Evolutionary conservation across 1,140 invertebrate species (phyloP), one percentile per base, ranked within the genome.

Genomic region (Aleiodes sp.): DNA sequence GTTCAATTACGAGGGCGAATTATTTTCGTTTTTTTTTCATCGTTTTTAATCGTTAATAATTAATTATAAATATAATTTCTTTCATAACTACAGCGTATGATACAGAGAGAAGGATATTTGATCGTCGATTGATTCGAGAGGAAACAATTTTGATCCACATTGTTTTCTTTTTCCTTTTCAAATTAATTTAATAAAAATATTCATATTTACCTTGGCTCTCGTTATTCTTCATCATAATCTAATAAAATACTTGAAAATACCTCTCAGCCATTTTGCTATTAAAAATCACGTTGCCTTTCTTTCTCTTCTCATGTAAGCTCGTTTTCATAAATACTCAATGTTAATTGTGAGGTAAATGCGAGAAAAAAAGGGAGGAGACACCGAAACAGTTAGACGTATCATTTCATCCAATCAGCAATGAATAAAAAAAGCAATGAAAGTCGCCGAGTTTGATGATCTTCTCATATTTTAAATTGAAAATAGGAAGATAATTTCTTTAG

Each of bases 21-120:
- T n/a, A 8, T 52, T 52, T 52, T 46, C 41, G 1, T n/a, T 2
- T 16, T 43, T 43, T 43, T 43, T 1, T 16, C 12, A 71, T 76
- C n/a, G n/a, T 80, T 68, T 69, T 62, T 79, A 75, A 71, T 76
- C 79, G 72, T 77, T 78, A 75, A 76, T 78, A 76, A 78, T 77
- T 80, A 75, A 76, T 80, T 78, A 78, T 77, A 80, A 82, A 81
- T 79, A 82, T 78, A 81, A 82, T 81, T 82, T 80, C 65, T 71
- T 80, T 76, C 68, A 78, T 80, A 81, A 80, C 69, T 77, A 76
- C 75, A 76, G 70, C 73, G 72, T 80, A 81, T 77, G 62, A 75
- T 82, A 82, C 77, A 80, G 68, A 70, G 68, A 80, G 77, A 76
- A 73, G 28, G 12, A 77, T 61, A 37, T 69, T 73, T 71, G 57